Evolutionary conservation across 1,140 invertebrate species (phyloP).

Genomic region (Littorina saxatilis): DNA sequence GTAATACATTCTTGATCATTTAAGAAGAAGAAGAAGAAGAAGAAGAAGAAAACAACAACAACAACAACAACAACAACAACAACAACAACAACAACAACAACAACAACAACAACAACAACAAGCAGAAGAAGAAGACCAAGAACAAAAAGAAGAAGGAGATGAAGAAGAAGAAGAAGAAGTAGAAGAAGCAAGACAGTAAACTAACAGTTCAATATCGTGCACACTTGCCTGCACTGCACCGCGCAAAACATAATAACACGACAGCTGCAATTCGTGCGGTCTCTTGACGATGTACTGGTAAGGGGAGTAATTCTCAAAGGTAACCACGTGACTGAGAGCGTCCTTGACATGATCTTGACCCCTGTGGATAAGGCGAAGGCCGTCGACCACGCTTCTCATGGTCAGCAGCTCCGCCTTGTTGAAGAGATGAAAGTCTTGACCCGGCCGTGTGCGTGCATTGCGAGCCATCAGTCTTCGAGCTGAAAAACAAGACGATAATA

Average conservation of each 20-base stretch:
- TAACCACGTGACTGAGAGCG: constrained; percentile 58
- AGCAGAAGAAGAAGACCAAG: no score
- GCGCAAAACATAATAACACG: constrained; percentile 65
- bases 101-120: no score
- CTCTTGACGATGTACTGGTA: constrained; percentile 62
- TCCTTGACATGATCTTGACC: constrained; percentile 68
- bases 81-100: no score
- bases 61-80: no score
- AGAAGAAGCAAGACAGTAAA: no score
- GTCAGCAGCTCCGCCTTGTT: constrained; percentile 57
- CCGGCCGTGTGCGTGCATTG: constrained; percentile 49
- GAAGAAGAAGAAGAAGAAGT: no score
- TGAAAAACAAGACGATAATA: no score
- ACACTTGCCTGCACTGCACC: constrained; percentile 61
- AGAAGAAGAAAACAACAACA: no score
- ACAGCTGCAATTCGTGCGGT: constrained; percentile 56
- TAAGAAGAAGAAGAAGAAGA: no score
- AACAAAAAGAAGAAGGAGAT: no score
- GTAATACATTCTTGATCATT: no score
- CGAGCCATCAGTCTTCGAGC: constrained; percentile 57
- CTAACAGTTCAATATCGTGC: no score
- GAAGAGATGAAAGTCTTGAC: constrained; percentile 37
- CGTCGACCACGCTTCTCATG: constrained; percentile 63
- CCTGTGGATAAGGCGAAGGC: constrained; percentile 65
- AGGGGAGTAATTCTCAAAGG: constrained; percentile 58